Conservation (phyloP, 2,888 invertebrate species). For the Ornithoptera priamus region DNA sequence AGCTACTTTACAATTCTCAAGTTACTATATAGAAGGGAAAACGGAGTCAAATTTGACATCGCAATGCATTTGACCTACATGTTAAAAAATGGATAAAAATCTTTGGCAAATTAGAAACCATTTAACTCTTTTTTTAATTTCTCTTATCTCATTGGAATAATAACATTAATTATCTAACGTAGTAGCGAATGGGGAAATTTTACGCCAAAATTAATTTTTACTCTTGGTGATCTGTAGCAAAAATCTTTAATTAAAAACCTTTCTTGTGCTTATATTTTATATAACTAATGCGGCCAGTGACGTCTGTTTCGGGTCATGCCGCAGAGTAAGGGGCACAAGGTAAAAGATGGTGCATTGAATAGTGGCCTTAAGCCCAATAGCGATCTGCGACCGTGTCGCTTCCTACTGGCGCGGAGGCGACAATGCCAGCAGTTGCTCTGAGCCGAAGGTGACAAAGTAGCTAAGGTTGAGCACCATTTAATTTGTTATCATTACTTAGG, state of each 20-base stretch:
- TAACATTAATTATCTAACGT: background rate
- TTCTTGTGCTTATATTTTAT: slow-evolving; percentile 30
- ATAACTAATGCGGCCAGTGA: slow-evolving; percentile 39
- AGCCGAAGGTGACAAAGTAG: slow-evolving; percentile 68
- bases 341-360: slow-evolving; percentile 80
- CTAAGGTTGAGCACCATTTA: slow-evolving; percentile 65
- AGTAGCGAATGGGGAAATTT: background rate
- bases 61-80: slow-evolving; percentile 74
- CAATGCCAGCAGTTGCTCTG: slow-evolving; percentile 68
- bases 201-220: background rate
- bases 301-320: slow-evolving; percentile 68
- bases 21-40: slow-evolving; percentile 45
- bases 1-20: slow-evolving; percentile 34
- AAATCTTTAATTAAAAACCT: background rate
- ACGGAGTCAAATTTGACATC: slow-evolving; percentile 70
- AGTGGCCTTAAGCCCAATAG: slow-evolving; percentile 80
- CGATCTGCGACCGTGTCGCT: slow-evolving; percentile 73
- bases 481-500: slow-evolving; percentile 30
- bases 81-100: slow-evolving; percentile 60
- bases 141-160: background rate
- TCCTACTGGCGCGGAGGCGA: slow-evolving; percentile 77
- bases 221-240: background rate
- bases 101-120: slow-evolving; percentile 45
- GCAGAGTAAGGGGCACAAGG: slow-evolving; percentile 76
- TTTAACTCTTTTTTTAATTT: background rate